Evolutionary conservation across 2,888 invertebrate species (phyloP).

Genomic region (Thera britannica): DNA sequence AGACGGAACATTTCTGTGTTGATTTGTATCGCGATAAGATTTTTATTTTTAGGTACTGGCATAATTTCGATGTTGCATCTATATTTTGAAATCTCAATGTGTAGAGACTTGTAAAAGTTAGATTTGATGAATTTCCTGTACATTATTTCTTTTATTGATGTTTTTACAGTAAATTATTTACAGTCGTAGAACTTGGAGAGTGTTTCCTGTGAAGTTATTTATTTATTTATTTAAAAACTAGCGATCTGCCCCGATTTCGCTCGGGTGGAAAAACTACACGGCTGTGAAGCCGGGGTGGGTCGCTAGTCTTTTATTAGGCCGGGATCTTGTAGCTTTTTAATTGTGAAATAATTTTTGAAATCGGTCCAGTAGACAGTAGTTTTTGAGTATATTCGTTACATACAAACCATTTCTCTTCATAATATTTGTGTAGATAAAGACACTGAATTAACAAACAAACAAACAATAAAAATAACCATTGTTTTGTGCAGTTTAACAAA

Average conservation of each 20-base stretch:
- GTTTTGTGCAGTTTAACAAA: not conserved
- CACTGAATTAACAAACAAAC: too few relatives aligned
- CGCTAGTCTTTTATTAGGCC: too few relatives aligned
- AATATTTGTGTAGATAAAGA: too few relatives aligned
- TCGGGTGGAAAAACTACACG: too few relatives aligned
- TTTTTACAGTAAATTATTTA: constrained; percentile 4
- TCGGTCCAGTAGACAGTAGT: too few relatives aligned
- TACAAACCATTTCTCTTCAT: too few relatives aligned
- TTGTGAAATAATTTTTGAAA: too few relatives aligned
- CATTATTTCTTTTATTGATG: constrained; percentile 4
- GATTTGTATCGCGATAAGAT: not conserved
- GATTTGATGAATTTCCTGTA: constrained; percentile 13
- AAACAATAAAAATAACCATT: not conserved
- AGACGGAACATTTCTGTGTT: not conserved
- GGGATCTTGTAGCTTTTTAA: too few relatives aligned
- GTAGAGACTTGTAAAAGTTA: constrained; percentile 29
- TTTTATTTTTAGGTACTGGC: constrained; percentile 9
- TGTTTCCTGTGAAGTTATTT: not conserved
- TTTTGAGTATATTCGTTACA: too few relatives aligned
- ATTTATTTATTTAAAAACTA: not conserved
- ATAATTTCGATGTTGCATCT: constrained; percentile 36
- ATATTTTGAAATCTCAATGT: constrained; percentile 37
- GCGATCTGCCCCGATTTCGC: too few relatives aligned
- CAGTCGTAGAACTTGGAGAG: constrained; percentile 10
- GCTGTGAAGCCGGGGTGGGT: too few relatives aligned